Base-by-base conservation (phyloP, 2,888 invertebrate species). In the Alviniconcha strummeri region DNA sequence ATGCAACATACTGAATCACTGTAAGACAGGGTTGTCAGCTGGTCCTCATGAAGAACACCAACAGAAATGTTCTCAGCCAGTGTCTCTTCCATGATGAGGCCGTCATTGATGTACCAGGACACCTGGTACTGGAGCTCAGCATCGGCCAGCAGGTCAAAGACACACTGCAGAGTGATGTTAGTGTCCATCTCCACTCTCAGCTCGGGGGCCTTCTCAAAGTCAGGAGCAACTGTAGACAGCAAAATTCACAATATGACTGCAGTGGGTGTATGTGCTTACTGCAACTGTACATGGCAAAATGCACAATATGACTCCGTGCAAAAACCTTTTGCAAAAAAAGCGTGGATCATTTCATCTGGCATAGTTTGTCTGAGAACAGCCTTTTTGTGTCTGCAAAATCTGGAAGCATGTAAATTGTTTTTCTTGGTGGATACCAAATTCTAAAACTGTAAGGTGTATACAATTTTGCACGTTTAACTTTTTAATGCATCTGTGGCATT, bases 51-150 rank as follows among this genome's bases (percentile, higher is more conserved):
- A 4, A 88, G 83, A 52, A 83, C 74, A 57, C 83, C 82, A 74
- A 76, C 64, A 7, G 84, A 85, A 13, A 80, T 64, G 36, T 84
- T 85, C 8, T 72, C 80, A n/a, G 13, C 17, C 17, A 88, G 19
- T 5, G 54, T 72, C 5, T 82, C 81, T 15, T 57, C 72, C 55
- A n/a, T 8, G 36, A 86, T 57, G 5, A 57, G 9, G 6, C 56
- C 15, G 13, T 86, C 83, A 67, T 88, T 86, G 17, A 83, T 67
- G 54, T 84, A 88, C 89, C 89, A 89, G 11, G 72, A 19, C 0
- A 89, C 86, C 17, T 75, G 80, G 77, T 89, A 89, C 36, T 84
- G 71, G 3, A 88, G 78, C 19, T 85, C 84, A 5, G 52, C 83
- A 7, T 64, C 52, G 4, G 83, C 80, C 54, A 88, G 83, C 56